These are phyloP conservation scores for Clostera curtula DNA, from an alignment of 2,888 invertebrate species.

Conservation along the genomic window DNA sequence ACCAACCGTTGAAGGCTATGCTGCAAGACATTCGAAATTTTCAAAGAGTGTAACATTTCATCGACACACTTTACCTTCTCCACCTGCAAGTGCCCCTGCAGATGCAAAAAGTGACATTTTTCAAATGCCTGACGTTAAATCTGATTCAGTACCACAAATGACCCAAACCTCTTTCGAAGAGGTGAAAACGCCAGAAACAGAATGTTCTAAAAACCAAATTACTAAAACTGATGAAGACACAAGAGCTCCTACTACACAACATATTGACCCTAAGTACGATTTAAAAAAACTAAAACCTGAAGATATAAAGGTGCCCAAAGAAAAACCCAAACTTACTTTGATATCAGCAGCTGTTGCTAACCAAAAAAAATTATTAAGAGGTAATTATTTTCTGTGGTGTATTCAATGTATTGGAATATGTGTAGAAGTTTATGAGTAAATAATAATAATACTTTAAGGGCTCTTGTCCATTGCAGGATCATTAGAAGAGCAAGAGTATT, in stretches of 20 bases:
- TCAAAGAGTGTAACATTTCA: conserved; percentile 93
- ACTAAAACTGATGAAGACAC: conserved; percentile 23
- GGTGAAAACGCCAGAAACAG: conserved; percentile 21
- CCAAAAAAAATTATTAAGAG: conserved; percentile 74
- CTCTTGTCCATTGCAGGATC: conserved; percentile 64
- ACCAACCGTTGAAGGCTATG: conserved; percentile 91
- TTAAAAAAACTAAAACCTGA: conserved; percentile 63
- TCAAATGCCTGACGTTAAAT: conserved; percentile 44
- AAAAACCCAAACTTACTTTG: conserved; percentile 72
- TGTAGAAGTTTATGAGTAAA: not conserved
- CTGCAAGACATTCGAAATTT: conserved; percentile 90
- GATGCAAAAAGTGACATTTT: conserved; percentile 50
- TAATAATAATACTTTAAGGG: conserved; percentile 16
- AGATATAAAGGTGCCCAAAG: conserved; percentile 70
- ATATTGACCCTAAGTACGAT: conserved; percentile 50
- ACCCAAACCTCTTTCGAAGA: conserved; percentile 23
- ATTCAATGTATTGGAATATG: not conserved
- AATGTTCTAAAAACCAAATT: conserved; percentile 31
- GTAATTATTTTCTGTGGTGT: conserved; percentile 34
- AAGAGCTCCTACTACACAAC: too few species aligned
- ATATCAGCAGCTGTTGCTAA: conserved; percentile 76
- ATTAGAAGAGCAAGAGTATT: conserved; percentile 85
- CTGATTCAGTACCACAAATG: conserved; percentile 25
- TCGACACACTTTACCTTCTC: conserved; percentile 87
- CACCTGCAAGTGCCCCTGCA: conserved; percentile 74